These are phyloP conservation scores for Ammodytes marinus DNA, from an alignment of 2,113 vertebrate genomes.

Conservation along the genomic window DNA sequence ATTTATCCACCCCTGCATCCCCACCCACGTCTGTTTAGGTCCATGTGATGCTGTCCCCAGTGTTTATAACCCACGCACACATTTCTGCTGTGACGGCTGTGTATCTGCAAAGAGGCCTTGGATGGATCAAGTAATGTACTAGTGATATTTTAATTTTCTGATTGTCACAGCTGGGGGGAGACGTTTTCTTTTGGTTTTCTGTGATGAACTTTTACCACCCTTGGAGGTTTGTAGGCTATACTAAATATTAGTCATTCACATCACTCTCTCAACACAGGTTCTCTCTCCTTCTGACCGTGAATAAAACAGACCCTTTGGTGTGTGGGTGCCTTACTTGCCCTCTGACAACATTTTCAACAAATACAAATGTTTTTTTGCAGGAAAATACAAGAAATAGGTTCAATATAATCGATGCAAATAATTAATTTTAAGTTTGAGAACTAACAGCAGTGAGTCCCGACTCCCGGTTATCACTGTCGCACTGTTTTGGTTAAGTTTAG, in stretches of 20 bases:
- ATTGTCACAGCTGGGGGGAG: neutral
- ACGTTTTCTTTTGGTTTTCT: neutral
- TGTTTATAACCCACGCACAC: neutral
- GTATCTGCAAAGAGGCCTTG: neutral
- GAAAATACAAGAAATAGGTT: neutral
- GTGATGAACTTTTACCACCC: neutral
- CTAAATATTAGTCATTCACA: neutral
- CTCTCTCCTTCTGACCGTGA: no score
- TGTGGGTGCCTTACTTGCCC: neutral
- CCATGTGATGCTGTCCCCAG: neutral
- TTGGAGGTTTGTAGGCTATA: neutral
- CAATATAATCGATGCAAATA: neutral
- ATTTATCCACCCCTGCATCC: no score
- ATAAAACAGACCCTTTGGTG: neutral
- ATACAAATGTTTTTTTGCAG: neutral
- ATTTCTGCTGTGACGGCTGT: constrained; percentile 21
- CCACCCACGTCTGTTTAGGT: constrained; percentile 9
- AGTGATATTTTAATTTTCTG: neutral
- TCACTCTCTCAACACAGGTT: neutral
- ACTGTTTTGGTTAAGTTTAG: neutral
- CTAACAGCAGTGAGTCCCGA: neutral
- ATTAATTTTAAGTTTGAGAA: neutral
- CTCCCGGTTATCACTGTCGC: neutral
- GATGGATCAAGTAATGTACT: constrained; percentile 40
- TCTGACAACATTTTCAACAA: neutral